Conservation (phyloP, 2,113 vertebrate genomes). For the Heteronetta atricapilla region DNA sequence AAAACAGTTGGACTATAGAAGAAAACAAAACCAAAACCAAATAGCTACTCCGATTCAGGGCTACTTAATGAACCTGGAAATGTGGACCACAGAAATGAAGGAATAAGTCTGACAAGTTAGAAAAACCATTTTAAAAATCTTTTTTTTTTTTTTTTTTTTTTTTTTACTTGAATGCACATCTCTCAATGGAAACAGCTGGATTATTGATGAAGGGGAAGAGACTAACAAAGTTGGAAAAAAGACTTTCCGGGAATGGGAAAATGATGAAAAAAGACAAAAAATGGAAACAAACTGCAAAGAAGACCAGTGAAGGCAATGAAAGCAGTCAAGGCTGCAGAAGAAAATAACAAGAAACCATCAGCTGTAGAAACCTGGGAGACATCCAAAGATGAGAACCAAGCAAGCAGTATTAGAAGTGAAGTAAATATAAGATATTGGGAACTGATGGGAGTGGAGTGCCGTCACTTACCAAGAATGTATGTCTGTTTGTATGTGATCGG, state of each 20-base stretch:
- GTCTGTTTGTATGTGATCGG: fast-evolving
- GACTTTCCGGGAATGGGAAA: neutral
- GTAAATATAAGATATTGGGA: neutral
- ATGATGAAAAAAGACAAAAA: neutral
- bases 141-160: neutral
- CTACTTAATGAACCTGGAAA: neutral
- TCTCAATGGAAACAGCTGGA: neutral
- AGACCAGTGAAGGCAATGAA: neutral
- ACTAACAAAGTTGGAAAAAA: neutral
- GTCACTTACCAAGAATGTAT: neutral
- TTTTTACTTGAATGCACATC: neutral
- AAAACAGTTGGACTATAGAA: neutral
- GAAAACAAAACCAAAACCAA: fast-evolving
- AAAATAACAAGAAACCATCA: neutral
- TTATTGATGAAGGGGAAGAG: neutral
- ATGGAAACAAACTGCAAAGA: neutral
- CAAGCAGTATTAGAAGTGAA: neutral
- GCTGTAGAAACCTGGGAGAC: neutral
- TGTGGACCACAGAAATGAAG: neutral
- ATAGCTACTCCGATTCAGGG: neutral
- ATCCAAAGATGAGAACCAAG: neutral
- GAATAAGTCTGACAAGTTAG: neutral
- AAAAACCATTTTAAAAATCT: neutral
- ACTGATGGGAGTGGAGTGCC: neutral
- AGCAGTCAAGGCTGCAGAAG: neutral